Evolutionary conservation across 2,888 invertebrate species (phyloP).

Genomic region (Drosophila rubida): DNA sequence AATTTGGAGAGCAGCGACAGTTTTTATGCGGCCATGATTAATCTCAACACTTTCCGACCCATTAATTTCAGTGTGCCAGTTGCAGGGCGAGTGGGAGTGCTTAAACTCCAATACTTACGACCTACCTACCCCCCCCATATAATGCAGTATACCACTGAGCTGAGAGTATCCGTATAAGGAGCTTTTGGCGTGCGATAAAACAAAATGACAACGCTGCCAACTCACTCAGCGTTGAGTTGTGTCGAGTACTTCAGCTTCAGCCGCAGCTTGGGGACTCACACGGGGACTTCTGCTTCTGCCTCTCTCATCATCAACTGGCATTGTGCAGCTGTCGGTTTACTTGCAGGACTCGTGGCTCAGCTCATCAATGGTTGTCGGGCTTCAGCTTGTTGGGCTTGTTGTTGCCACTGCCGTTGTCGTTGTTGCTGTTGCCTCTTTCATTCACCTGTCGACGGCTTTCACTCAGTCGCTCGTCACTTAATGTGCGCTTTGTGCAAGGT

Average conservation of each 20-base stretch:
- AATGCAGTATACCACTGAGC: not conserved
- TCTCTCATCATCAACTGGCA: conserved; percentile 11
- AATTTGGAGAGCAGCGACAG: conserved; percentile 30
- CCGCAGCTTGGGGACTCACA: not conserved
- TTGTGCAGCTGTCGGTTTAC: conserved; percentile 38
- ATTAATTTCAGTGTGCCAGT: conserved; percentile 69
- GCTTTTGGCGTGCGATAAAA: conserved; percentile 22
- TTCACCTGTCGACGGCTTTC: conserved; percentile 55
- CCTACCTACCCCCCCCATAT: not conserved
- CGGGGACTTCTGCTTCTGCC: not conserved
- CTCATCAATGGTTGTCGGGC: conserved; percentile 38
- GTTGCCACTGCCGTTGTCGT: not conserved
- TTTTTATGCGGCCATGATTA: conserved; percentile 71
- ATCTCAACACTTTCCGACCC: conserved; percentile 81
- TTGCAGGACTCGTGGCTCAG: conserved; percentile 8
- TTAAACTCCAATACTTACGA: conserved; percentile 17
- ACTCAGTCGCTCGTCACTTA: conserved; percentile 41
- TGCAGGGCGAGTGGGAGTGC: conserved; percentile 2
- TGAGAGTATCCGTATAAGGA: conserved; percentile 1
- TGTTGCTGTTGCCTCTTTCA: conserved; percentile 17
- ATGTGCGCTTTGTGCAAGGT: conserved; percentile 44
- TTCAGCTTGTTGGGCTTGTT: conserved; percentile 4
- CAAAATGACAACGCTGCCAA: conserved; percentile 34
- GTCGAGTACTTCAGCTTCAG: conserved; percentile 6
- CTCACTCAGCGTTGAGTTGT: conserved; percentile 23